Percentiles rank a stretch among this genome's conserved stretches.
phyloP scores from a whole-genome alignment of 2,113 vertebrate genomes.

The Crotalus viridis region DNA sequence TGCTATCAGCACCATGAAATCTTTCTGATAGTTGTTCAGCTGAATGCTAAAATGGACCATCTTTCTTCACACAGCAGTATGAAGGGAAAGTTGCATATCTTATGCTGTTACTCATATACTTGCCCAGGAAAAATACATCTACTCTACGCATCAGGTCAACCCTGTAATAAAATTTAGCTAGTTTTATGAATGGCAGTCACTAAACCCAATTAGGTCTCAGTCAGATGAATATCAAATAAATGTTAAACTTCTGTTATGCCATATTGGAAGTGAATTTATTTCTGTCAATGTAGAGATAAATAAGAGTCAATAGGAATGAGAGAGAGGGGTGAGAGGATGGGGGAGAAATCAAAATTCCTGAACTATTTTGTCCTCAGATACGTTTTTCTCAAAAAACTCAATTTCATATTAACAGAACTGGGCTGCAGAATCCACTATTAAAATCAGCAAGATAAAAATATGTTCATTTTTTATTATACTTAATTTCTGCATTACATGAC shows the following conservation, averaged over 20 bases:
- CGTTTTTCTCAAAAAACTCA: background rate
- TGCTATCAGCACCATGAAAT: background rate
- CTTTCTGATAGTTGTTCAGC: background rate
- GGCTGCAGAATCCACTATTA: background rate
- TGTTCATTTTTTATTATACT: too few relatives aligned
- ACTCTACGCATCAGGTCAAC: background rate
- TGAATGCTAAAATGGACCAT: background rate
- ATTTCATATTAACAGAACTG: background rate
- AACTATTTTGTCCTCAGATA: background rate
- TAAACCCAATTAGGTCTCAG: background rate
- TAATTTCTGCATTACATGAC: background rate
- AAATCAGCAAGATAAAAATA: background rate
- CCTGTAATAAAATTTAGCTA: conserved; percentile 1
- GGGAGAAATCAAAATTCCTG: background rate
- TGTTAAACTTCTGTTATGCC: background rate
- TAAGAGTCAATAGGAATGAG: background rate
- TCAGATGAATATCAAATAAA: background rate
- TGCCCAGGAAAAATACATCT: conserved; percentile 8
- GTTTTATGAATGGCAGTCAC: background rate
- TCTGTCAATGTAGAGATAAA: background rate
- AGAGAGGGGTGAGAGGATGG: background rate
- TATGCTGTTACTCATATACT: background rate
- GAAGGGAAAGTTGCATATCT: background rate
- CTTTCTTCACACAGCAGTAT: background rate
- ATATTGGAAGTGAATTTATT: background rate